Evolutionary conservation across 2,888 invertebrate species (phyloP).

Genomic region (Conchocele bisecta): DNA sequence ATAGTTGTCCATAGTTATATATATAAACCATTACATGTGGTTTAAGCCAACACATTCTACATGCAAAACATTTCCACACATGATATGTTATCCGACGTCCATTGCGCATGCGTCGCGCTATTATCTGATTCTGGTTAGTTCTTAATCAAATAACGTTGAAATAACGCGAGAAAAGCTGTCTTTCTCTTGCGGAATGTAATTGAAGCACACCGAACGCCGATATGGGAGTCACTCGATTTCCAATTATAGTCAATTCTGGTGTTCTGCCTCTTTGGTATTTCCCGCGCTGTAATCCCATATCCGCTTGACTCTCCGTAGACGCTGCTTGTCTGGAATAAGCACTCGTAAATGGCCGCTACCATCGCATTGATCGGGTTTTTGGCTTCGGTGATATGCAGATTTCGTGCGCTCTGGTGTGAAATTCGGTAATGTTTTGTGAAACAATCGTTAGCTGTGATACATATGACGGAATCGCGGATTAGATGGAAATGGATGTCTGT

Average conservation of each 20-base stretch:
- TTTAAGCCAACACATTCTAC: too few species aligned
- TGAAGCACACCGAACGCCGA: slow-evolving; percentile 44
- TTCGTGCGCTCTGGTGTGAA: slow-evolving; percentile 17
- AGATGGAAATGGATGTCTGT: too few species aligned
- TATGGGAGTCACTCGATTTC: slow-evolving; percentile 29
- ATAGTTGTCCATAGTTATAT: too few species aligned
- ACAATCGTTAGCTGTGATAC: too few species aligned
- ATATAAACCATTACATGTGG: too few species aligned
- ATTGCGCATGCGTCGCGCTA: slow-evolving; percentile 47
- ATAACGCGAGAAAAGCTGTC: slow-evolving; percentile 39
- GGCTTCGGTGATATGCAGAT: slow-evolving; percentile 15
- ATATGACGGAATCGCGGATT: too few species aligned
- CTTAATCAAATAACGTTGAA: slow-evolving; percentile 53
- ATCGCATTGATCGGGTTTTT: slow-evolving; percentile 32
- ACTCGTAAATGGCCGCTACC: slow-evolving; percentile 49
- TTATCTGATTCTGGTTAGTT: slow-evolving; percentile 45
- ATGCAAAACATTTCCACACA: slow-evolving; percentile 17
- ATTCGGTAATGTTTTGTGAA: too few species aligned
- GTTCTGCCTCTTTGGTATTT: too few species aligned
- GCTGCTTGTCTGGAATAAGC: too few species aligned
- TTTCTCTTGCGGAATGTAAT: slow-evolving; percentile 48
- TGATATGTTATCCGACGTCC: slow-evolving; percentile 28
- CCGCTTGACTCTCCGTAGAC: too few species aligned
- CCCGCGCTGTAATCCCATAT: too few species aligned
- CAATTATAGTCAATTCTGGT: slow-evolving; percentile 36